Evolutionary conservation across 2,797 vertebrate species (phyloP).

Genomic region (Lacerta viridis): DNA sequence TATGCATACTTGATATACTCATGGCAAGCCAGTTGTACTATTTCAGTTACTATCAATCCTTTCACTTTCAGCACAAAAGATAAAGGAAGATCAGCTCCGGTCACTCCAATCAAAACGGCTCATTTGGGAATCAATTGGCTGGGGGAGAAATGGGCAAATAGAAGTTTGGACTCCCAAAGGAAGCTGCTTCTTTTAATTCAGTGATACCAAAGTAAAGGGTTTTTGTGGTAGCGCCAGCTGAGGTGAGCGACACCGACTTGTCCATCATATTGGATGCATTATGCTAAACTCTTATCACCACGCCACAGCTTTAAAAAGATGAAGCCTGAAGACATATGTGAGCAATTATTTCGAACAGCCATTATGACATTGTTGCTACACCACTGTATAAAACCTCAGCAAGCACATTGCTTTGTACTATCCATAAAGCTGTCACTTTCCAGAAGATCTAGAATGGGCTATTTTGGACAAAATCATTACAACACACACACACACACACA

Average conservation of each 20-base stretch:
- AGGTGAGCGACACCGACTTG: neutral
- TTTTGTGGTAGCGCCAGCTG: neutral
- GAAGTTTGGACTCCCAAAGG: neutral
- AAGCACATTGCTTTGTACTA: neutral
- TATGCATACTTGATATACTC: no score
- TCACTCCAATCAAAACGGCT: neutral
- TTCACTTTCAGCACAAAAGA: no score
- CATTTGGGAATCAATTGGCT: neutral
- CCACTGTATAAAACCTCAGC: neutral
- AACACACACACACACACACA: no score
- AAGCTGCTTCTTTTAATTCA: neutral
- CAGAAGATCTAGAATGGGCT: neutral
- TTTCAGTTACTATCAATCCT: no score
- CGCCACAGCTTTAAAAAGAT: neutral
- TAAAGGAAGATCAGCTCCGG: neutral
- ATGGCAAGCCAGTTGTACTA: no score
- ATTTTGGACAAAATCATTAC: neutral
- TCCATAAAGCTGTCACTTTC: neutral
- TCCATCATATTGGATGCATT: neutral
- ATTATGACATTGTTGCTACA: neutral
- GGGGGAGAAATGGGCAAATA: neutral
- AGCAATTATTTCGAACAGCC: no score
- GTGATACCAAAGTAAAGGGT: no score
- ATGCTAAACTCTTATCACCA: conserved; percentile 10
- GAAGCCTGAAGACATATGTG: neutral